Evolutionary conservation across 2,888 invertebrate species (phyloP), one percentile per base, ranked within the genome.

Genomic region (Mellilla xanthometata): DNA sequence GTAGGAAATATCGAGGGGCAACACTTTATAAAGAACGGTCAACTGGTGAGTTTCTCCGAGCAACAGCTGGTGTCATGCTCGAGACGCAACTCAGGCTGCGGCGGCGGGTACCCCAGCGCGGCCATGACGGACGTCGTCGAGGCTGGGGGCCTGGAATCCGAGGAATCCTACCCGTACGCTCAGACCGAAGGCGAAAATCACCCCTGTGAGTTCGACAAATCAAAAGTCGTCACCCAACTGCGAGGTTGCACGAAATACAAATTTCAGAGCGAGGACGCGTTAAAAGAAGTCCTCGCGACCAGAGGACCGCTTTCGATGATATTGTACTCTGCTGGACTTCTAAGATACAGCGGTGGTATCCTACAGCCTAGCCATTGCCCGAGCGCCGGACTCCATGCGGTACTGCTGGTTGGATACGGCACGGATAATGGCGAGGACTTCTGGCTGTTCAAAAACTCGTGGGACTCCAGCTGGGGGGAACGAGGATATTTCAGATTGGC

Each of bases 371-470:
- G 0, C 1, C 2, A 6, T 0, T 41, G 2, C 2, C 2, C n/a
- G 2, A 7, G n/a, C n/a, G n/a, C n/a, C n/a, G n/a, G n/a, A n/a
- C 2, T 47, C 33, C 49, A 49, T 9, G 33, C 33, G 1, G 33
- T 44, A 1, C 7, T 44, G n/a, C 23, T 49, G 9, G 44, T 49
- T 7, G 49, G 49, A 2, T 49, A 44, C 27, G 49, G 6, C 15
- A n/a, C n/a, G n/a, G n/a, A n/a, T n/a, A 44, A 26, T 33, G 22
- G 12, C 43, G 29, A 22, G 5, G 12, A 35, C 10, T 40, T 36
- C 13, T 51, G 50, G 50, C 12, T 35, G 2, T 7, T 51, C 3
- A 46, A 51, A 11, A 46, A 46, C 15, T 51, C 50, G 1, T 43
- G 40, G 39, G 32, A 42, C 0, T 0, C 13, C 0, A 2, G 2